These are phyloP conservation scores for Trichechus manatus DNA, from an alignment of 2,113 vertebrate species.

Conservation along the genomic window DNA sequence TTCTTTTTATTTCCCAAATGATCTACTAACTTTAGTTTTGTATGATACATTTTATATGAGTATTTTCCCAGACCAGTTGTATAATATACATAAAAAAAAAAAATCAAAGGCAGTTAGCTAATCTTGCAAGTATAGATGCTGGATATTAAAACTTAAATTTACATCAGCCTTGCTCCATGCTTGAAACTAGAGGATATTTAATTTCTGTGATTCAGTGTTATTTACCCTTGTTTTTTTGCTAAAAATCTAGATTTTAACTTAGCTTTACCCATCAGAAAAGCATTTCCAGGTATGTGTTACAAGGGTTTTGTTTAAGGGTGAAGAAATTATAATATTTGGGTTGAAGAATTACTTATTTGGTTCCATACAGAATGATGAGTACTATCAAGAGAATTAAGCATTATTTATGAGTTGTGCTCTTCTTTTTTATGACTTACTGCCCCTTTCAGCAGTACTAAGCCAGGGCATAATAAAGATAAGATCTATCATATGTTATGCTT, in stretches of 20 bases:
- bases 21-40: conserved; percentile 66
- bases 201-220: background rate
- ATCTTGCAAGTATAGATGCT: conserved; percentile 59
- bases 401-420: background rate
- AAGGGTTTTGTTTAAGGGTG: background rate
- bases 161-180: background rate
- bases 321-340: background rate
- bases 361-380: background rate
- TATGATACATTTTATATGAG: conserved; percentile 66
- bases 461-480: conserved; percentile 56
- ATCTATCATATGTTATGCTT: conserved; percentile 54
- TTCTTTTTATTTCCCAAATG: conserved; percentile 75
- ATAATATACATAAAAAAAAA: background rate
- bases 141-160: conserved; percentile 34
- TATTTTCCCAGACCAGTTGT: conserved; percentile 62
- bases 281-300: background rate
- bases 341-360: background rate
- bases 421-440: background rate
- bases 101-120: conserved; percentile 48
- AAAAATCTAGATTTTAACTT: conserved; percentile 31
- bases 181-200: background rate
- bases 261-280: background rate
- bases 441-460: background rate
- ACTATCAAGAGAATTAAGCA: background rate
- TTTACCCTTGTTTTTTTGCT: background rate